Conservation (phyloP, 2,113 vertebrate species). For the Lepus americanus region DNA sequence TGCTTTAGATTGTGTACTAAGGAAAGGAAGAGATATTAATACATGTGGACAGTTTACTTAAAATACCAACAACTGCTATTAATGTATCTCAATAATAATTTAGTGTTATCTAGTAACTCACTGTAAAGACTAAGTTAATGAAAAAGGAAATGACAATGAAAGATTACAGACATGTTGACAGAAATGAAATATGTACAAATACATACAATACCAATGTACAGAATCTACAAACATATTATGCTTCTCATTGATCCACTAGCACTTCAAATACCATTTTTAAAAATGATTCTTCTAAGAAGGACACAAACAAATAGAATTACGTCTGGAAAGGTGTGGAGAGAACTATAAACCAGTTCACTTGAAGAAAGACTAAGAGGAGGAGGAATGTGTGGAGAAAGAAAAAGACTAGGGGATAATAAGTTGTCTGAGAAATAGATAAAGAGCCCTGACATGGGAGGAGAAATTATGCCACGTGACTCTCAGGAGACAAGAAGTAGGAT, state of each 20-base stretch:
- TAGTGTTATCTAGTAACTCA: background rate
- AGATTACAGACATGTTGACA: background rate
- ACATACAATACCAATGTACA: background rate
- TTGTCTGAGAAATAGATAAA: background rate
- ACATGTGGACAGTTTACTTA: background rate
- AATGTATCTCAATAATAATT: background rate
- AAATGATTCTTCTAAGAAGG: background rate
- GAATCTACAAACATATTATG: background rate
- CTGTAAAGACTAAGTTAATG: background rate
- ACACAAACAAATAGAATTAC: background rate
- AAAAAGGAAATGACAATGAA: background rate
- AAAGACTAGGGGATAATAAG: background rate
- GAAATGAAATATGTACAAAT: background rate
- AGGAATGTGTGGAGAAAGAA: background rate
- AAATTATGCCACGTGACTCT: background rate
- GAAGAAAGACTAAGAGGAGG: background rate
- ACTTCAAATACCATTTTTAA: background rate
- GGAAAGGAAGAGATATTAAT: background rate
- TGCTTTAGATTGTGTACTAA: background rate
- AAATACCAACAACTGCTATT: slow-evolving; percentile 45
- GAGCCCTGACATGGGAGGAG: background rate
- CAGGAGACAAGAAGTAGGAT: background rate
- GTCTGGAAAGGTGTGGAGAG: background rate
- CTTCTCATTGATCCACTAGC: background rate
- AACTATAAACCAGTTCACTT: background rate